These are phyloP conservation scores for Cheilosia impressa DNA, from an alignment of 2,888 invertebrate genomes.

Conservation along the genomic window DNA sequence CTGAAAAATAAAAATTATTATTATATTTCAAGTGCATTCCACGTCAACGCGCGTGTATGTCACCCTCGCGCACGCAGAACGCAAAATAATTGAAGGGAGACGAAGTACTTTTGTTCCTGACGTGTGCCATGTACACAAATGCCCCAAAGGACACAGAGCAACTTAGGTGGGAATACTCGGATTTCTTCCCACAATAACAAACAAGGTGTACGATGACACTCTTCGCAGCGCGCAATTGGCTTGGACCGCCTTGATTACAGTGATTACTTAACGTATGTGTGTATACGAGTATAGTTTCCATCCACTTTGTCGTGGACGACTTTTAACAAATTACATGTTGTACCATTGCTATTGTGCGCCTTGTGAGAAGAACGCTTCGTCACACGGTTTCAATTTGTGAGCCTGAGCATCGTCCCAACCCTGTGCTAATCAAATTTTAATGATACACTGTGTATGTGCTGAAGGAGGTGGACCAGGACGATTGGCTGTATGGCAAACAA, in stretches of 20 bases:
- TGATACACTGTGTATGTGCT: constrained; percentile 36
- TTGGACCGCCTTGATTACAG: constrained; percentile 75
- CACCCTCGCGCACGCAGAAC: constrained; percentile 44
- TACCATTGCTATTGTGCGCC: constrained; percentile 36
- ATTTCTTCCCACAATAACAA: constrained; percentile 70
- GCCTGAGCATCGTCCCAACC: constrained; percentile 34
- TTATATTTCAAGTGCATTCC: constrained; percentile 60
- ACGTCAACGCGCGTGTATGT: constrained; percentile 59
- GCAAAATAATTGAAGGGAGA: constrained; percentile 59
- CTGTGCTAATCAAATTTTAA: constrained; percentile 69
- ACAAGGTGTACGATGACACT: constrained; percentile 70
- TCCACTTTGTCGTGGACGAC: constrained; percentile 26
- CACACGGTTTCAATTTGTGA: constrained; percentile 66
- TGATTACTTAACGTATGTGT: constrained; percentile 59
- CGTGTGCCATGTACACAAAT: constrained; percentile 63
- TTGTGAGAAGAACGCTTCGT: constrained; percentile 7
- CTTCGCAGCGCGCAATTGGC: constrained; percentile 50
- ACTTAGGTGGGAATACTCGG: constrained; percentile 45
- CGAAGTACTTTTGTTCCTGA: constrained; percentile 26
- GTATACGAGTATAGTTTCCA: constrained; percentile 17
- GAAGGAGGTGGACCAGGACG: constrained; percentile 55
- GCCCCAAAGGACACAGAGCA: constrained; percentile 53
- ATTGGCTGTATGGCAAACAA: constrained; percentile 46
- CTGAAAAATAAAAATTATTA: constrained; percentile 44
- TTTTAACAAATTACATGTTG: constrained; percentile 60